Percentiles rank a stretch among this genome's conserved stretches.
Conservation (phyloP, 2,113 vertebrate genomes). For the Galemys pyrenaicus region DNA sequence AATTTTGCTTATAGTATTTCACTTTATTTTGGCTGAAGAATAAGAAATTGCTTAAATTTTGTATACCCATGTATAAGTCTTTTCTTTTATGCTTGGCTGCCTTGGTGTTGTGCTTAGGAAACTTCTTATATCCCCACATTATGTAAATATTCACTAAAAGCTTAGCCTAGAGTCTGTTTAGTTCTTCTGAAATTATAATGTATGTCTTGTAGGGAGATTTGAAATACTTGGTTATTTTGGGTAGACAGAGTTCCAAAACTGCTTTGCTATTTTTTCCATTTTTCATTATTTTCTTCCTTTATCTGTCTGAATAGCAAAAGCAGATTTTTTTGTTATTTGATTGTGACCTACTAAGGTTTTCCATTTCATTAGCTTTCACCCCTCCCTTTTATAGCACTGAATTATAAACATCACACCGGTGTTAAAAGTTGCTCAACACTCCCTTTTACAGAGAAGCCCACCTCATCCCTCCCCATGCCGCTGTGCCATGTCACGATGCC, state of each 20-base stretch:
- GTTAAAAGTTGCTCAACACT: neutral
- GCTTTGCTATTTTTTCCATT: neutral
- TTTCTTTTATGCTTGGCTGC: neutral
- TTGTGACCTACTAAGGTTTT: neutral
- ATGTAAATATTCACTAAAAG: neutral
- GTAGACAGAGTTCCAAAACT: neutral
- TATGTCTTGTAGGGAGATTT: neutral
- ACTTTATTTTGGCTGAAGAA: conserved; percentile 10
- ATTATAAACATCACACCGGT: neutral
- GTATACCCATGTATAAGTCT: neutral
- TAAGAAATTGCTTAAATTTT: conserved; percentile 43
- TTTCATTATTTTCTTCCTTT: neutral
- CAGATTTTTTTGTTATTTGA: neutral
- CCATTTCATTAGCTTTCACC: neutral
- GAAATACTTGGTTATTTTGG: neutral
- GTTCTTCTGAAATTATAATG: neutral
- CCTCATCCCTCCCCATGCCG: neutral
- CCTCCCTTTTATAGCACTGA: neutral
- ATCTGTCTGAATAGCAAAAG: neutral
- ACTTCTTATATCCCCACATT: neutral
- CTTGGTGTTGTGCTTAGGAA: neutral
- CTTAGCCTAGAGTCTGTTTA: neutral
- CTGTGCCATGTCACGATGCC: neutral
- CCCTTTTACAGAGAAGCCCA: neutral
- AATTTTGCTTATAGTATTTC: neutral